Evolutionary conservation across 2,113 vertebrate species (phyloP), one percentile per base, ranked within the genome.

Genomic region (Anolis sagrei): DNA sequence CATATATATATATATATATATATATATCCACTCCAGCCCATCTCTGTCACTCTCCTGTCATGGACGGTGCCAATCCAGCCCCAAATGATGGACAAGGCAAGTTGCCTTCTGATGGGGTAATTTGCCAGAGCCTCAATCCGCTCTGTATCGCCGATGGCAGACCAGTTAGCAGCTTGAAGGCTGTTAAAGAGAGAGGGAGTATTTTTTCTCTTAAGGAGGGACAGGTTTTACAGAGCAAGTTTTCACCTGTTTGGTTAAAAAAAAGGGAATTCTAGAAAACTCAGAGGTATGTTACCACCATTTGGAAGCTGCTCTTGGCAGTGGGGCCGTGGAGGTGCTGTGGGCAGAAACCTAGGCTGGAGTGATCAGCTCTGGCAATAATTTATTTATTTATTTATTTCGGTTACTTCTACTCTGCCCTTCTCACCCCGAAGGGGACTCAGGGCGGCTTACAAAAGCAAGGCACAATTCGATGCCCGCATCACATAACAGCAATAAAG

Each of bases 41-140:
- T 93, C 90, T 92, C 93, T 97, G 97, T 97, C 97, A 97, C 93
- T 97, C 97, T 95, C 92, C 96, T 96, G 97, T 97, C 97, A 93
- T 79, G 86, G 86, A 95, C 95, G 95, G 96, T 95, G 95, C 94
- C 95, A 91, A 91, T 86, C 93, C 94, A 76, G 91, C 93, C 95
- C 93, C 83, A 81, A 49, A 16, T 97, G 95, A 97, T 93, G 90
- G 96, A 95, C 90, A 95, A 94, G 82, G 91, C 62, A 88, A 93
- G 92, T 92, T 86, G 91, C 95, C 88, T 97, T 97, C 95, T 97
- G 97, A 97, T 93, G 96, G 96, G 95, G 95, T 97, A 95, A 97
- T 98, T 97, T 98, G 94, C 96, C 94, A 84, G 92, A 95, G 95
- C 95, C 94, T 94, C 95, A 95, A 96, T 76, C n/a, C 1, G 74